phyloP scores from a whole-genome alignment of 2,888 invertebrate genomes.

The Sipha maydis region DNA sequence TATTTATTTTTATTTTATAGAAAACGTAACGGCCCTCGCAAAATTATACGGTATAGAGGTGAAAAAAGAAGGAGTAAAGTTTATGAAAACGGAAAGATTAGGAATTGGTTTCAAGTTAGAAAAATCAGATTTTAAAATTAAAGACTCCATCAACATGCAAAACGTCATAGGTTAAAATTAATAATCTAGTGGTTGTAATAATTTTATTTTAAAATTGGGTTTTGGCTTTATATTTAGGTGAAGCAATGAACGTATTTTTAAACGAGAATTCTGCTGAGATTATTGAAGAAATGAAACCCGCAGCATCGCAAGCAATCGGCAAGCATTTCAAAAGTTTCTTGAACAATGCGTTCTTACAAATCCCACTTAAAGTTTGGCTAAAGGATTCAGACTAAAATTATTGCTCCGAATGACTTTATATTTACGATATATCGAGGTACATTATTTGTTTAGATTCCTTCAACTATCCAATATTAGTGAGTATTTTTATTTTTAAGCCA shows the following conservation, averaged over 20 bases:
- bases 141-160: constrained; percentile 79
- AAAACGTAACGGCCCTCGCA: constrained; percentile 77
- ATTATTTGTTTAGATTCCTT: constrained; percentile 8
- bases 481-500: not conserved
- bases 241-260: constrained; percentile 85
- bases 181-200: not conserved
- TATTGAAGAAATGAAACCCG: constrained; percentile 84
- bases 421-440: not conserved
- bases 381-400: constrained; percentile 63
- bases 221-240: constrained; percentile 69
- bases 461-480: not conserved
- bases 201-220: not conserved
- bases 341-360: constrained; percentile 77
- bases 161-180: constrained; percentile 75
- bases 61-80: constrained; percentile 72
- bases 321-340: constrained; percentile 80
- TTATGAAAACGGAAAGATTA: constrained; percentile 77
- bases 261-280: constrained; percentile 84
- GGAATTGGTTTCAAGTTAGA: constrained; percentile 77
- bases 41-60: constrained; percentile 78
- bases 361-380: constrained; percentile 74
- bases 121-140: constrained; percentile 77
- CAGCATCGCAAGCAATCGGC: constrained; percentile 77
- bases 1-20: constrained; percentile 68
- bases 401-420: not conserved